Conservation (phyloP, 2,888 invertebrate species). For the Tridacna crocea region DNA sequence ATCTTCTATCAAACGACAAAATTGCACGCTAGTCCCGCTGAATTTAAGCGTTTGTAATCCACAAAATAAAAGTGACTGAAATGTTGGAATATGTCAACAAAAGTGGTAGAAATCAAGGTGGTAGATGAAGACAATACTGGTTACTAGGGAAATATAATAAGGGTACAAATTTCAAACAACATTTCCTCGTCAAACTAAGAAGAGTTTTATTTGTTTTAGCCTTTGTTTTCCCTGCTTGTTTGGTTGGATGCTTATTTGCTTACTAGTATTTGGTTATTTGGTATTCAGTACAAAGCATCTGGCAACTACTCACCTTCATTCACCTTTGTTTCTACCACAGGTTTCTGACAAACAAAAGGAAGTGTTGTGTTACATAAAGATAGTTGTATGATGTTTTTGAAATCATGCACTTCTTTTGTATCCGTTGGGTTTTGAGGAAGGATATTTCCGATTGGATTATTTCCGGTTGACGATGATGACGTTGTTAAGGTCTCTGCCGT, state of each 20-base stretch:
- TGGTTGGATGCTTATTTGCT: neutral
- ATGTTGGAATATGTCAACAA: neutral
- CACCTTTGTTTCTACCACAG: slow-evolving; percentile 3
- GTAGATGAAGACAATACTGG: neutral
- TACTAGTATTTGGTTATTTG: too few relatives aligned
- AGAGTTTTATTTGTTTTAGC: too few relatives aligned
- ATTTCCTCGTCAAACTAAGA: neutral
- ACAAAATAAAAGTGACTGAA: neutral
- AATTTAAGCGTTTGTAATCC: neutral
- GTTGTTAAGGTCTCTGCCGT: too few relatives aligned
- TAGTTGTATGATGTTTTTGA: neutral
- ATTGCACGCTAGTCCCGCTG: neutral
- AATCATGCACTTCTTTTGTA: too few relatives aligned
- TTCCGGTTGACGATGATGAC: too few relatives aligned
- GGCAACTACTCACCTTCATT: slow-evolving; percentile 14
- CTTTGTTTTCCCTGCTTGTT: neutral
- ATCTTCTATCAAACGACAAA: neutral
- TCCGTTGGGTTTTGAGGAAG: too few relatives aligned
- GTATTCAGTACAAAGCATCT: neutral
- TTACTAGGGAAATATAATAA: neutral
- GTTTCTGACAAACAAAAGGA: slow-evolving; percentile 44
- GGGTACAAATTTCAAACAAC: neutral
- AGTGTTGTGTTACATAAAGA: neutral
- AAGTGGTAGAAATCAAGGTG: neutral
- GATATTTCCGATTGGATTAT: too few relatives aligned